A percentile compares a stretch with the other conserved stretches of the same genome.
Conservation (phyloP, 35 echinoderm and acorn worm species). For the Amphiura filiformis region DNA sequence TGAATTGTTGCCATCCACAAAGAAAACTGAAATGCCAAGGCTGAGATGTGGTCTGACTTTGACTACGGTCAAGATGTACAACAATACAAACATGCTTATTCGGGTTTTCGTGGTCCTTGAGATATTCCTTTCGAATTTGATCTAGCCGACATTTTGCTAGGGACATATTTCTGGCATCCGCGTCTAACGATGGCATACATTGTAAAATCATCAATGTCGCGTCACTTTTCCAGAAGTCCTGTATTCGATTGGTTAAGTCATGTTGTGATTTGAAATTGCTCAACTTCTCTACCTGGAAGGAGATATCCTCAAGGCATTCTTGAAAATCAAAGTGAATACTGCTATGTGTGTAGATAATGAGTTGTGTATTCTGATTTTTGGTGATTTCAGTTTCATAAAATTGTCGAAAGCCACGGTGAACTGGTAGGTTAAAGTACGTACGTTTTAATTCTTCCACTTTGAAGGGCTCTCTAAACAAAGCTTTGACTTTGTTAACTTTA, state of each 20-base stretch:
- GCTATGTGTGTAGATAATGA: background rate
- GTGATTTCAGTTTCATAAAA: background rate
- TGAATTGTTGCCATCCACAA: slow-evolving; percentile 41
- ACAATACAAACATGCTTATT: background rate
- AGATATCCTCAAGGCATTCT: background rate
- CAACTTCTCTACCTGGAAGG: background rate
- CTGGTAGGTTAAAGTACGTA: slow-evolving; percentile 13
- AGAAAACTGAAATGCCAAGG: slow-evolving; percentile 51
- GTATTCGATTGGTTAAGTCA: background rate
- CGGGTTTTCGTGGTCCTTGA: background rate
- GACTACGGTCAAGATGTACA: background rate
- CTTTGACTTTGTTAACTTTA: slow-evolving; percentile 7
- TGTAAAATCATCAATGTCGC: background rate
- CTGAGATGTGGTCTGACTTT: background rate
- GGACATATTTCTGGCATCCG: background rate
- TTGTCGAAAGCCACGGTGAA: slow-evolving; percentile 4
- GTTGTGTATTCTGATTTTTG: no score
- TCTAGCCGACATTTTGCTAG: background rate
- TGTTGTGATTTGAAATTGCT: background rate
- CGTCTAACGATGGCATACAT: background rate
- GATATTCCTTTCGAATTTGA: background rate
- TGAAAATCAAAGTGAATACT: background rate
- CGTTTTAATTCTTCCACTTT: slow-evolving; percentile 6
- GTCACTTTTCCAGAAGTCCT: background rate
- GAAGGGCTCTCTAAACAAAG: background rate